Percentiles rank a stretch among this genome's conserved stretches.
Evolutionary conservation across 2,113 vertebrate species (phyloP).

Genomic region (Pangasianodon gigas): DNA sequence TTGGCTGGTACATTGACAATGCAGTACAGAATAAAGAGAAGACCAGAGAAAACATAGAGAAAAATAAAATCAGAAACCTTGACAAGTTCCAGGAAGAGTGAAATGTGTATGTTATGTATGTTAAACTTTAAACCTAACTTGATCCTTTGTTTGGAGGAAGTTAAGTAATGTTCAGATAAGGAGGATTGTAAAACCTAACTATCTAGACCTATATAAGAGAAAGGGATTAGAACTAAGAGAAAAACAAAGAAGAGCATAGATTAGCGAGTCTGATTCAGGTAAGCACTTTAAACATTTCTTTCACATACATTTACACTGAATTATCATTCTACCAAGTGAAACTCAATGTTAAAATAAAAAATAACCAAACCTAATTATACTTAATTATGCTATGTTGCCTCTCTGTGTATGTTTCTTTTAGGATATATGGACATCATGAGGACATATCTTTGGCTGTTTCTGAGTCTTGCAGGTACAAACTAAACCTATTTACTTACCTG

Average conservation of each 20-base stretch:
- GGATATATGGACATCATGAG: slow-evolving; percentile 58
- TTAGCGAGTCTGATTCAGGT: background rate
- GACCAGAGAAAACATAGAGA: background rate
- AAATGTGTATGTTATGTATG: background rate
- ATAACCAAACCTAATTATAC: background rate
- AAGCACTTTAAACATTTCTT: background rate
- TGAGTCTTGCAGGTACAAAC: slow-evolving; percentile 62
- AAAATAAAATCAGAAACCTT: background rate
- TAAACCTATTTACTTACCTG: background rate
- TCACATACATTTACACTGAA: background rate
- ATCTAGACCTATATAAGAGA: background rate
- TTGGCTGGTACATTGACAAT: background rate
- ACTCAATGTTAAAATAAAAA: background rate
- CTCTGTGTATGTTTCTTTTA: background rate
- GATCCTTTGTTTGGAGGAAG: background rate
- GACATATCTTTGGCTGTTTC: slow-evolving; percentile 48
- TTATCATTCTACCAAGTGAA: background rate
- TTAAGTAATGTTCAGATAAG: background rate
- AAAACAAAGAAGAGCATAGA: background rate
- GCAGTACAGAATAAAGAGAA: background rate
- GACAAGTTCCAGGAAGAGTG: background rate
- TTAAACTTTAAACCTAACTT: background rate
- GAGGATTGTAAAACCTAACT: background rate
- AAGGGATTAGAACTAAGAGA: background rate
- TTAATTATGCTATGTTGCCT: background rate